Conservation (phyloP, 2,113 vertebrate species). For the Vombatus ursinus region DNA sequence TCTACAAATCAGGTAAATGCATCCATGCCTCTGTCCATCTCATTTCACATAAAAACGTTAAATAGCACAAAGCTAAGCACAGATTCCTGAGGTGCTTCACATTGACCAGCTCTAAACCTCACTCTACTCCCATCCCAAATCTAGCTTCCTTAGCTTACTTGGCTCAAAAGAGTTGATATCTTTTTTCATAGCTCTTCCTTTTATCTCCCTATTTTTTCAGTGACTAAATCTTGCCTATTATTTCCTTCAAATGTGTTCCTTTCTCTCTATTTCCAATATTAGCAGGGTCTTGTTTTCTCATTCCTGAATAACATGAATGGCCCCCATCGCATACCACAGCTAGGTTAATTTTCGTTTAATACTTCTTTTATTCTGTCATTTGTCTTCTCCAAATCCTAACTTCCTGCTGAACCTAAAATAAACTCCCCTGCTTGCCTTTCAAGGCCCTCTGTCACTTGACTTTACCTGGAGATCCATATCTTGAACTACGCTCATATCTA, state of each 20-base stretch:
- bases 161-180: background rate
- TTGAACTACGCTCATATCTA: too few species aligned
- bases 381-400: background rate
- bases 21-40: background rate
- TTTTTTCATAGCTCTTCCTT: slow-evolving; percentile 14
- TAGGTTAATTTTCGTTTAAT: too few species aligned
- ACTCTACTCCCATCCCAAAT: background rate
- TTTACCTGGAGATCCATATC: too few species aligned
- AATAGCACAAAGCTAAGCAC: background rate
- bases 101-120: background rate
- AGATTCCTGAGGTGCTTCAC: background rate
- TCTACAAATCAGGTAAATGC: background rate
- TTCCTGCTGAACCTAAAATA: background rate
- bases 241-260: background rate
- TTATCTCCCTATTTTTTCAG: background rate
- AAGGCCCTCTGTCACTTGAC: background rate
- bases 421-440: background rate
- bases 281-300: background rate
- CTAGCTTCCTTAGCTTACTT: slow-evolving; percentile 14
- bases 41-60: background rate
- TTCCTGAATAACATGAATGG: background rate
- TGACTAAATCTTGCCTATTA: background rate
- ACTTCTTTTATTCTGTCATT: too few species aligned
- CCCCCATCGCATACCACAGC: too few species aligned
- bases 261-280: slow-evolving; percentile 15